These are phyloP conservation scores for Ennomos quercinarius DNA, from an alignment of 2,888 invertebrate genomes.

Conservation along the genomic window DNA sequence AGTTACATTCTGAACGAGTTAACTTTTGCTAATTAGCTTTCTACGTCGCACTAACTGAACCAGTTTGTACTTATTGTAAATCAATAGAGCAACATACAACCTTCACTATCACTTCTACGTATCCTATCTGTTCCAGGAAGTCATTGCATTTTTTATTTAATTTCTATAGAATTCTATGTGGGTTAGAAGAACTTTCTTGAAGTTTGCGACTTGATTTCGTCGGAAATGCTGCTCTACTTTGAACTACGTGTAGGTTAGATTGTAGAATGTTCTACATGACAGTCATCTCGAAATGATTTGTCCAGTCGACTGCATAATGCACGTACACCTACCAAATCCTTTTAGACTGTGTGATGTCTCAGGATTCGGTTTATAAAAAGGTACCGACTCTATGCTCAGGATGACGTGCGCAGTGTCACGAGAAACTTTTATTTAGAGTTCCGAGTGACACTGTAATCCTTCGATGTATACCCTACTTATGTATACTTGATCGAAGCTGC, in stretches of 20 bases:
- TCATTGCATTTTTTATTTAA: constrained; percentile 12
- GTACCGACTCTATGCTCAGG: no score
- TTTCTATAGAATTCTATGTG: constrained; percentile 9
- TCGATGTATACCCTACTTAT: no score
- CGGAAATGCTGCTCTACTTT: constrained; percentile 5
- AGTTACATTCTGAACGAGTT: no score
- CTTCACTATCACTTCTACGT: constrained; percentile 15
- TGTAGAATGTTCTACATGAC: not conserved
- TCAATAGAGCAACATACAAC: constrained; percentile 14
- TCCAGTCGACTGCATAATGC: no score
- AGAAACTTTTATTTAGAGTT: no score
- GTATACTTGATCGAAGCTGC: no score
- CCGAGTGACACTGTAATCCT: no score
- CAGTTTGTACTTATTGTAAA: constrained; percentile 5
- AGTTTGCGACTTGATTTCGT: constrained; percentile 4
- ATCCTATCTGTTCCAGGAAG: constrained; percentile 5
- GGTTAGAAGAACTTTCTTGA: constrained; percentile 5
- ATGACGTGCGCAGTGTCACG: no score
- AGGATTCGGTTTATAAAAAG: no score
- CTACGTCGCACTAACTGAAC: constrained; percentile 12
- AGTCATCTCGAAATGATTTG: no score
- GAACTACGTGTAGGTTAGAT: not conserved
- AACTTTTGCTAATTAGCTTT: constrained; percentile 1
- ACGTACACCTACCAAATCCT: no score
- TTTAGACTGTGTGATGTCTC: no score